Percentiles rank a stretch among this genome's conserved stretches.
Evolutionary conservation across 2,797 vertebrate species (phyloP).

Genomic region (Ciconia nigra): DNA sequence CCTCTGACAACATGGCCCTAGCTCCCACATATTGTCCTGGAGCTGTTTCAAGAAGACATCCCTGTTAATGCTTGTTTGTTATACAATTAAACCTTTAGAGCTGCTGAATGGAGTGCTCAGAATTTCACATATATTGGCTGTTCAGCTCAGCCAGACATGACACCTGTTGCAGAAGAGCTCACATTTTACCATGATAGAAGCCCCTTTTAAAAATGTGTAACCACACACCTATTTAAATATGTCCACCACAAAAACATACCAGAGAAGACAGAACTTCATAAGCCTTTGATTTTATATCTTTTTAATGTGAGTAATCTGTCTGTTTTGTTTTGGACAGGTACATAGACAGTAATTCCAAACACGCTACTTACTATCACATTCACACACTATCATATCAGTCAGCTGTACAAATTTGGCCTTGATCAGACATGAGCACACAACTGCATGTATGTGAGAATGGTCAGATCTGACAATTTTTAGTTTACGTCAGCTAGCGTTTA

Average conservation of each 20-base stretch:
- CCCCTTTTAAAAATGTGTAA: not conserved
- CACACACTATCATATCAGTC: fast-evolving
- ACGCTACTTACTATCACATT: not conserved
- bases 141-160: not conserved
- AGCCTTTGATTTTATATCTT: not conserved
- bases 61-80: not conserved
- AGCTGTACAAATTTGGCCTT: not conserved
- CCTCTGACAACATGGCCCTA: not conserved
- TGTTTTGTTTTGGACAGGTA: not conserved
- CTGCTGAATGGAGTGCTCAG: not conserved
- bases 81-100: not conserved
- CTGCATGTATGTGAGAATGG: not conserved
- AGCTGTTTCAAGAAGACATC: not conserved
- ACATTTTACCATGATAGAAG: not conserved
- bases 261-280: not conserved
- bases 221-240: not conserved
- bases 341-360: not conserved
- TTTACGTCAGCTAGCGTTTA: not conserved
- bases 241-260: not conserved
- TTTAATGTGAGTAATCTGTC: not conserved
- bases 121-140: not conserved
- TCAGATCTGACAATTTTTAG: not conserved
- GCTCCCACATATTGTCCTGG: not conserved
- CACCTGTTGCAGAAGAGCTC: not conserved
- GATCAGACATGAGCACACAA: not conserved